A percentile compares a stretch with the other conserved stretches of the same genome.
phyloP scores from a whole-genome alignment of 2,888 invertebrate genomes.

The Phytoseiulus persimilis region DNA sequence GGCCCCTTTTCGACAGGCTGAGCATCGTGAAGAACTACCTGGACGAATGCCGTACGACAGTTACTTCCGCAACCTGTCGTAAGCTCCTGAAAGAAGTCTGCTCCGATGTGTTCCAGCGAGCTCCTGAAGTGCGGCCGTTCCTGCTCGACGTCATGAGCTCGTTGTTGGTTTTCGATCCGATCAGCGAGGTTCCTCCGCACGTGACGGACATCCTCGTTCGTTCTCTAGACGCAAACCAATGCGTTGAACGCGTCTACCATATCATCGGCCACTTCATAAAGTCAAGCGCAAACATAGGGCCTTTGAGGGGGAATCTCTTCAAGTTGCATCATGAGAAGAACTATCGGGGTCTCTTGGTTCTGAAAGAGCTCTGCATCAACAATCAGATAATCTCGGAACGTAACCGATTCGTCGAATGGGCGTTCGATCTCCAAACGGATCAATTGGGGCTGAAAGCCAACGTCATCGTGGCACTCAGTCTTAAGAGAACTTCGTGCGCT shows the following conservation, averaged over 20 bases:
- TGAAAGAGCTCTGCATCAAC: constrained; percentile 6
- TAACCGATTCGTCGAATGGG: constrained; percentile 6
- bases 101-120: not conserved
- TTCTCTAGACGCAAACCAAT: not conserved
- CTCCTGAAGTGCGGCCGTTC: not conserved
- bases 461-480: constrained; percentile 20
- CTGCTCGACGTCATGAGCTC: not conserved
- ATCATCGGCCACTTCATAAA: not conserved
- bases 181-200: not conserved
- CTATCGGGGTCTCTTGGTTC: not conserved
- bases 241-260: not conserved
- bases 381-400: not conserved
- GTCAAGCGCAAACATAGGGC: not conserved
- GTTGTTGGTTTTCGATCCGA: not conserved
- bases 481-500: constrained; percentile 19
- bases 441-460: constrained; percentile 20
- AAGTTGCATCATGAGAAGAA: constrained; percentile 17
- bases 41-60: constrained; percentile 9
- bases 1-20: not conserved
- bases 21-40: constrained; percentile 23
- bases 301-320: not conserved
- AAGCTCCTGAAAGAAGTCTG: constrained; percentile 22
- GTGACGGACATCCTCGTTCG: constrained; percentile 12
- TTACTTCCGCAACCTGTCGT: not conserved
- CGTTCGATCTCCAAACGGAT: constrained; percentile 7